phyloP scores from a whole-genome alignment of 2,797 vertebrate genomes.

The Enoplosus armatus region DNA sequence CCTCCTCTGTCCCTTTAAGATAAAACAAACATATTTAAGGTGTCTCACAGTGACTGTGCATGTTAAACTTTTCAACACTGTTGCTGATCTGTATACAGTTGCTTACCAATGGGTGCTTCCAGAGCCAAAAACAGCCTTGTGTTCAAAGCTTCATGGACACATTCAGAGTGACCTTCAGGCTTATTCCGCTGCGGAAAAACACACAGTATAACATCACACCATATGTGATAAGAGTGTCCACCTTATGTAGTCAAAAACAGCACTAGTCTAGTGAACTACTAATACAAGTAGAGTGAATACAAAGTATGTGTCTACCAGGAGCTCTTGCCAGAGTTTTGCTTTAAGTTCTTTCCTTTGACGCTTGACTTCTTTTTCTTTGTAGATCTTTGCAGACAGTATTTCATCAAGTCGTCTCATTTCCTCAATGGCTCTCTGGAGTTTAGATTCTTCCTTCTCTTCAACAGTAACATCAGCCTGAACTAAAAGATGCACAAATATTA shows the following conservation, averaged over 20 bases:
- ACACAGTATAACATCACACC: slow-evolving; percentile 6
- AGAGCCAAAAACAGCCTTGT: slow-evolving; percentile 88
- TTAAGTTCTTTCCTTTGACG: slow-evolving; percentile 86
- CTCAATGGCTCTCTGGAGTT: slow-evolving; percentile 85
- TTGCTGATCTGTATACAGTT: background rate
- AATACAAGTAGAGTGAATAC: background rate
- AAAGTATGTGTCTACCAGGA: slow-evolving; percentile 83
- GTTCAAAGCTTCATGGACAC: slow-evolving; percentile 87
- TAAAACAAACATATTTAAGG: slow-evolving; percentile 29
- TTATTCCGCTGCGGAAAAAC: slow-evolving; percentile 69
- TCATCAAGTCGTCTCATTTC: slow-evolving; percentile 91
- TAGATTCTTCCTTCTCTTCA: slow-evolving; percentile 72
- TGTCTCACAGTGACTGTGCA: background rate
- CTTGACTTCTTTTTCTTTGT: slow-evolving; percentile 86
- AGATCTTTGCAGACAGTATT: slow-evolving; percentile 82
- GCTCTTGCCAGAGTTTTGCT: slow-evolving; percentile 88
- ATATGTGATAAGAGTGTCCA: background rate
- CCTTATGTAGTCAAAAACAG: background rate
- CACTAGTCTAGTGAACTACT: background rate
- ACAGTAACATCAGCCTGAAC: slow-evolving; percentile 60
- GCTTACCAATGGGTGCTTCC: slow-evolving; percentile 74
- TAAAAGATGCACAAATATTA: slow-evolving; percentile 19
- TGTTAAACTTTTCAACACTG: background rate
- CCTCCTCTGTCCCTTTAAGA: slow-evolving; percentile 70
- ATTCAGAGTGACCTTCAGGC: slow-evolving; percentile 72